These are phyloP conservation scores for Ornithorhynchus anatinus DNA, from an alignment of 2,113 vertebrate species.

Conservation along the genomic window DNA sequence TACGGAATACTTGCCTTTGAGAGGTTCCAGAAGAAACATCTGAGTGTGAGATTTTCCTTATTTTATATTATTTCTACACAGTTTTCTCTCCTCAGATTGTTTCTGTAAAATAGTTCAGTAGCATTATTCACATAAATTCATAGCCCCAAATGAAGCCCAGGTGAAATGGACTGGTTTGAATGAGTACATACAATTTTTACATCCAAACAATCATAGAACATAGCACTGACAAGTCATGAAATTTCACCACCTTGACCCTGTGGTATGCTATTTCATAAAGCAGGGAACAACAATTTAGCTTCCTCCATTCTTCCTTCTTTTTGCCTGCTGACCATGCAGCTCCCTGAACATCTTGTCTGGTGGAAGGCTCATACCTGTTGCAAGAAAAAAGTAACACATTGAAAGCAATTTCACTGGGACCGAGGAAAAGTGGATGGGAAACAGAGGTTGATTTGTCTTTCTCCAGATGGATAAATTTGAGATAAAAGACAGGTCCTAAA, in stretches of 20 bases:
- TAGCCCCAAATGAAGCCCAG: no score
- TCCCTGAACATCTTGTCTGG: constrained; percentile 63
- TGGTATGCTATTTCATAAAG: constrained; percentile 64
- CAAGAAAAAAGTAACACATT: constrained; percentile 69
- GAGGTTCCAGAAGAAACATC: no score
- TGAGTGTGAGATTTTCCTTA: no score
- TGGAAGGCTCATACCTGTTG: constrained; percentile 71
- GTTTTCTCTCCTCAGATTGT: no score
- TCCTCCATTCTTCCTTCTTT: constrained; percentile 62
- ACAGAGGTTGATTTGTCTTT: constrained; percentile 46
- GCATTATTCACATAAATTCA: no score
- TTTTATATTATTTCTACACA: no score
- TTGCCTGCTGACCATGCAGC: constrained; percentile 74
- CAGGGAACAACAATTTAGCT: constrained; percentile 62
- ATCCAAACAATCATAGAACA: constrained; percentile 54
- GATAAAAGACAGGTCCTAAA: constrained; percentile 53
- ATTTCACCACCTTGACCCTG: constrained; percentile 62
- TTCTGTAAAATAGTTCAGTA: background rate
- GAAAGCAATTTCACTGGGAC: constrained; percentile 73
- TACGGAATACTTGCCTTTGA: no score
- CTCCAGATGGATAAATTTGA: constrained; percentile 64
- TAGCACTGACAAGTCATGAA: constrained; percentile 63
- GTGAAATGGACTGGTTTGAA: background rate
- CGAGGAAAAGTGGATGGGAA: constrained; percentile 53
- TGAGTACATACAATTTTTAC: constrained; percentile 53